Conservation (phyloP, 2,888 invertebrate species). For the Orchestes rusci region DNA sequence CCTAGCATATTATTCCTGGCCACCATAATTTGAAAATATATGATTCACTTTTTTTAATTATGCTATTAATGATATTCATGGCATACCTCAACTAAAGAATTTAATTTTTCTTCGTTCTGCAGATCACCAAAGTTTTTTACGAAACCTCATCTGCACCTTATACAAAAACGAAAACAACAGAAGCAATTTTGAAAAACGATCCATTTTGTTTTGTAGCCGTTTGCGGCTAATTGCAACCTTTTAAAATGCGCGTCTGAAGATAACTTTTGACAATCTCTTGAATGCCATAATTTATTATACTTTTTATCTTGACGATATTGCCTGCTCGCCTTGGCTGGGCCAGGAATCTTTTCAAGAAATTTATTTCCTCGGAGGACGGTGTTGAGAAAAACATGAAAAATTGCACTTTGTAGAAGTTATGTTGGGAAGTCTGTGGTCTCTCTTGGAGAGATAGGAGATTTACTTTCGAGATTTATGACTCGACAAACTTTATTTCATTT, state of each 20-base stretch:
- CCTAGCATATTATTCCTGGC: too few species aligned
- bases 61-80: too few species aligned
- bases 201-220: slow-evolving; percentile 44
- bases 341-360: slow-evolving; percentile 20
- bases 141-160: too few species aligned
- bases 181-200: slow-evolving; percentile 47
- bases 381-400: slow-evolving; percentile 20
- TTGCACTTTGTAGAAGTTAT: slow-evolving; percentile 11
- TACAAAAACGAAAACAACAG: slow-evolving; percentile 13
- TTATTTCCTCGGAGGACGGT: slow-evolving; percentile 12
- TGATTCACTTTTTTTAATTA: too few species aligned
- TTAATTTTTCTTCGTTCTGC: too few species aligned
- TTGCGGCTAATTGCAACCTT: slow-evolving; percentile 45
- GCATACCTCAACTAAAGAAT: too few species aligned
- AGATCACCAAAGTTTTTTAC: too few species aligned
- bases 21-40: too few species aligned
- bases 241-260: slow-evolving; percentile 40
- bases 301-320: slow-evolving; percentile 29
- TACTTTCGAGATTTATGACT: too few species aligned
- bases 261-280: slow-evolving; percentile 44
- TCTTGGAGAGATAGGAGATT: too few species aligned
- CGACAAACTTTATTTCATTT: too few species aligned
- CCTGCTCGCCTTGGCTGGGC: slow-evolving; percentile 13
- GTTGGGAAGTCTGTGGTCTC: too few species aligned
- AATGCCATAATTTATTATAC: slow-evolving; percentile 38